Evolutionary conservation across 1,140 invertebrate genomes (phyloP).

Genomic region (Heliconius eleuchia): DNA sequence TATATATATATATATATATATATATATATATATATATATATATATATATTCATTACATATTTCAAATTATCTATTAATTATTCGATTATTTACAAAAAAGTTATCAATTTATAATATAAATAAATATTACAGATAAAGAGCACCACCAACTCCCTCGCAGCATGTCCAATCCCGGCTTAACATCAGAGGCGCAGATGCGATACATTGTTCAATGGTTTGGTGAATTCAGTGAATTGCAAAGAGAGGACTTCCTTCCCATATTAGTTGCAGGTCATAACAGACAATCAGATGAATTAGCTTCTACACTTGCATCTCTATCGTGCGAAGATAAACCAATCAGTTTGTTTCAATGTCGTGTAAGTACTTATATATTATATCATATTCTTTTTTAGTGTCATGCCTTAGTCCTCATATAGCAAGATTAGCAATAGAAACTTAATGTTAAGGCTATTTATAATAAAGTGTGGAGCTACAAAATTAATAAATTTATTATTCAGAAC

Average conservation of each 20-base stretch:
- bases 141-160: constrained; percentile 52
- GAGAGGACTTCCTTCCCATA: constrained; percentile 90
- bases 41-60: too few relatives aligned
- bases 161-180: constrained; percentile 77
- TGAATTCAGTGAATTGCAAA: constrained; percentile 93
- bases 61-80: too few relatives aligned
- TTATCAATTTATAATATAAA: background rate
- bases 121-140: constrained; percentile 40
- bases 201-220: constrained; percentile 93
- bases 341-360: constrained; percentile 93
- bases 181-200: constrained; percentile 87
- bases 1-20: too few relatives aligned
- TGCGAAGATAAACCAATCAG: constrained; percentile 90
- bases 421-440: too few relatives aligned
- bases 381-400: background rate
- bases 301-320: constrained; percentile 84
- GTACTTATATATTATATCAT: constrained; percentile 42
- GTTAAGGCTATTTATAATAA: background rate
- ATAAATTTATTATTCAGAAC: too few relatives aligned
- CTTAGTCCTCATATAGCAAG: background rate
- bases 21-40: too few relatives aligned
- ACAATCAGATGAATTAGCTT: constrained; percentile 88
- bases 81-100: too few relatives aligned
- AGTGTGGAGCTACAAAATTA: too few relatives aligned
- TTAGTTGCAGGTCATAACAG: constrained; percentile 83